These are phyloP conservation scores for Cuculus canorus DNA, from an alignment of 2,797 vertebrate species.

Conservation along the genomic window DNA sequence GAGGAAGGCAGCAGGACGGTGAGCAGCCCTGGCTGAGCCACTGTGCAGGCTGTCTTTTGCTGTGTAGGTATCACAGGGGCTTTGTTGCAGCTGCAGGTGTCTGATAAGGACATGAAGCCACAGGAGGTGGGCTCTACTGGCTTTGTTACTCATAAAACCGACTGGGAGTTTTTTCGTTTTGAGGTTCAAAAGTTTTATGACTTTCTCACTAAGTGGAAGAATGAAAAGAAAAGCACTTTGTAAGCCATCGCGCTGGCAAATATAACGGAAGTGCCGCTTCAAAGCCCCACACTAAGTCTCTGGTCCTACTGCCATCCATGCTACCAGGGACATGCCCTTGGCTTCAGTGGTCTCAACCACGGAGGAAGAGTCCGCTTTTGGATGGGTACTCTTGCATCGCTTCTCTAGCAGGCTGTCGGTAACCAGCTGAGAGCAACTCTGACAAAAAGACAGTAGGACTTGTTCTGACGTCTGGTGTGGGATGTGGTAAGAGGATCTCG, in stretches of 20 bases:
- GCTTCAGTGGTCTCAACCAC: not conserved
- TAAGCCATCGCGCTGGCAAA: not conserved
- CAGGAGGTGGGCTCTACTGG: not conserved
- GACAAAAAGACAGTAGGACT: not conserved
- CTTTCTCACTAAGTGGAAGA: not conserved
- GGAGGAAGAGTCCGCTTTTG: not conserved
- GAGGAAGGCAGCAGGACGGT: not conserved
- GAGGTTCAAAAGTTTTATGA: not conserved
- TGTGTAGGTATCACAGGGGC: not conserved
- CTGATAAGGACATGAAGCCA: not conserved
- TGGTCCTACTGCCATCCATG: not conserved
- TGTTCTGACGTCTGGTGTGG: not conserved
- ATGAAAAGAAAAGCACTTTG: not conserved
- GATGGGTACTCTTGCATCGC: not conserved
- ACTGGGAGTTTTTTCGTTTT: fast-evolving
- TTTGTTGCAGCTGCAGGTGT: not conserved
- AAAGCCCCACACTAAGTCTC: not conserved
- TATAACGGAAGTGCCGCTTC: not conserved
- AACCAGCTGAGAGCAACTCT: not conserved
- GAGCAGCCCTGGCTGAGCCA: not conserved
- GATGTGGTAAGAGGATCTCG: not conserved
- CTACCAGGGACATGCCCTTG: not conserved
- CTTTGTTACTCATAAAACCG: not conserved
- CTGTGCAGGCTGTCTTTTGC: not conserved
- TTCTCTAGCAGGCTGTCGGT: not conserved